Conservation (phyloP, 2,888 invertebrate species). For the Philonicus albiceps region DNA sequence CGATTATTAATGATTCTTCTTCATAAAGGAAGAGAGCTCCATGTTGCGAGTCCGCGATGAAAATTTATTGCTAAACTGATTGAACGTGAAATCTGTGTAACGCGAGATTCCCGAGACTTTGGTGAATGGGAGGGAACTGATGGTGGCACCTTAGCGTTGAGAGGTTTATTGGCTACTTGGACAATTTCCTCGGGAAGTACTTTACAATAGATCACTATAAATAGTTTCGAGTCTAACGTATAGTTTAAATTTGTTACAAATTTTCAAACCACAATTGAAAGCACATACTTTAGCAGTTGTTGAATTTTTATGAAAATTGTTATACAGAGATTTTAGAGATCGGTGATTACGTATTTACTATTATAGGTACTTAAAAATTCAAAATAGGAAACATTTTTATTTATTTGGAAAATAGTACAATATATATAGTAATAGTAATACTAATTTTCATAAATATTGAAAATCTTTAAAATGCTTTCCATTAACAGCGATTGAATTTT, state of each 20-base stretch:
- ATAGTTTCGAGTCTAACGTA: background rate
- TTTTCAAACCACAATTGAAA: too few relatives aligned
- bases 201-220: background rate
- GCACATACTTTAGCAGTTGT: too few relatives aligned
- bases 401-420: too few relatives aligned
- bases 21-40: slow-evolving; percentile 44
- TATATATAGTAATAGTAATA: too few relatives aligned
- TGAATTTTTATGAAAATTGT: too few relatives aligned
- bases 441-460: too few relatives aligned
- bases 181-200: background rate
- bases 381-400: too few relatives aligned
- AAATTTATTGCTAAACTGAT: slow-evolving; percentile 53
- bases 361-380: too few relatives aligned
- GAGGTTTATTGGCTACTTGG: slow-evolving; percentile 22
- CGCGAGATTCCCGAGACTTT: background rate
- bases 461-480: too few relatives aligned
- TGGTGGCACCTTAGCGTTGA: slow-evolving; percentile 23
- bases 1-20: slow-evolving; percentile 53
- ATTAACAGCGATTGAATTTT: too few relatives aligned
- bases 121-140: slow-evolving; percentile 32
- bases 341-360: too few relatives aligned
- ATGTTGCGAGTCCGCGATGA: slow-evolving; percentile 51
- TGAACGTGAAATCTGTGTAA: slow-evolving; percentile 52
- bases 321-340: too few relatives aligned
- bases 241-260: background rate